Conservation (phyloP, 2,113 vertebrate genomes). For the Menura novaehollandiae region DNA sequence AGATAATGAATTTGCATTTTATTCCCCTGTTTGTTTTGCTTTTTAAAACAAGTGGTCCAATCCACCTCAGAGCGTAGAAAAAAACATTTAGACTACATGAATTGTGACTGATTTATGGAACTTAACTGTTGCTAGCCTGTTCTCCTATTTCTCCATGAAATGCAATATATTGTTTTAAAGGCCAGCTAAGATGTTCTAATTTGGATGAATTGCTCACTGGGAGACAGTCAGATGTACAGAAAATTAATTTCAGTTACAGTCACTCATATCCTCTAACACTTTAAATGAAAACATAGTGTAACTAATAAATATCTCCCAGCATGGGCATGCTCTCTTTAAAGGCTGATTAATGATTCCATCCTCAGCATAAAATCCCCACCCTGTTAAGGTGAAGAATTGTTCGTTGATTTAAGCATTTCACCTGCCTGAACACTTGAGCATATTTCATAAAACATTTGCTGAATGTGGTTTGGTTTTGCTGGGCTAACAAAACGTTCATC, state of each 20-base stretch:
- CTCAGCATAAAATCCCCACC: conserved; percentile 44
- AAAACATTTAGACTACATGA: not conserved
- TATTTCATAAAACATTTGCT: conserved; percentile 14
- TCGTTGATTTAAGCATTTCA: conserved; percentile 57
- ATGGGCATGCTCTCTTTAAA: not conserved
- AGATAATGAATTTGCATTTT: conserved; percentile 24
- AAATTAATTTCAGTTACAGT: conserved; percentile 33
- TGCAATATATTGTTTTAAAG: not conserved
- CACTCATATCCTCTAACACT: conserved; percentile 10
- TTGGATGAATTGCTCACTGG: not conserved
- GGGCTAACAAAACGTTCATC: not conserved
- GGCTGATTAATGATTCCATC: conserved; percentile 42
- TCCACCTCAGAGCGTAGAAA: not conserved
- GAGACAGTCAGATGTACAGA: conserved; percentile 20
- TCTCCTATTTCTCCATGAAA: not conserved
- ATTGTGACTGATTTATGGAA: not conserved
- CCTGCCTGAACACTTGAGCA: conserved; percentile 8
- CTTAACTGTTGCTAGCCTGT: not conserved
- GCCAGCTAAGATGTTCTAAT: not conserved
- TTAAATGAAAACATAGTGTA: conserved; percentile 32
- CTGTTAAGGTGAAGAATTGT: conserved; percentile 42
- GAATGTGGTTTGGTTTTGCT: not conserved
- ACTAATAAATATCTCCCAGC: conserved; percentile 45
- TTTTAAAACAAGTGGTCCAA: conserved; percentile 2
- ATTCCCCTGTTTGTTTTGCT: not conserved